These are phyloP conservation scores for Pteromalus puparum DNA, from an alignment of 1,140 invertebrate genomes.

Conservation along the genomic window DNA sequence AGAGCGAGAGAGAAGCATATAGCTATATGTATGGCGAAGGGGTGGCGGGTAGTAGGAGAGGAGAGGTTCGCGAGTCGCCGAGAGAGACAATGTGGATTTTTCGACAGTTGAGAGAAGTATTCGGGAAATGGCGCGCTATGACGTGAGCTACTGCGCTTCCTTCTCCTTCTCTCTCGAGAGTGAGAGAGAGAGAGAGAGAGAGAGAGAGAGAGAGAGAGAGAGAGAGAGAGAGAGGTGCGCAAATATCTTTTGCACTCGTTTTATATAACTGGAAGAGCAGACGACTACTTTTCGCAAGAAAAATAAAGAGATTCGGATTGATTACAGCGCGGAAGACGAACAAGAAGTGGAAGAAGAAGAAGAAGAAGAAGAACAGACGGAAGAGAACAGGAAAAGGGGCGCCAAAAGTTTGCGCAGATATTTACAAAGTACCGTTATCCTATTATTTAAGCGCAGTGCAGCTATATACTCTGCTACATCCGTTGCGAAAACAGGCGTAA, in stretches of 20 bases:
- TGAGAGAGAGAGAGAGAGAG: background rate
- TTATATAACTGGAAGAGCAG: background rate
- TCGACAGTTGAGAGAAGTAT: conserved; percentile 51
- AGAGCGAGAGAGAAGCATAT: background rate
- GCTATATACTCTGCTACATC: background rate
- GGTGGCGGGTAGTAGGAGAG: background rate
- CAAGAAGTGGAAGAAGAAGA: too few species aligned
- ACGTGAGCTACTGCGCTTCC: conserved; percentile 28
- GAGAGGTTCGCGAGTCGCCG: conserved; percentile 5
- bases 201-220: background rate
- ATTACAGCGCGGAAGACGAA: conserved; percentile 7
- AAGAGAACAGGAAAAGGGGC: background rate
- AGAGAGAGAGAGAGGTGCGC: conserved; percentile 17
- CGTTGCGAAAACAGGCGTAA: background rate
- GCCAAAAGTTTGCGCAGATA: background rate
- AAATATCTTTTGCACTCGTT: conserved; percentile 42
- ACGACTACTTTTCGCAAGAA: conserved; percentile 18
- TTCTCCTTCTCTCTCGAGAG: too few species aligned
- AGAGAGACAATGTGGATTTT: conserved; percentile 48
- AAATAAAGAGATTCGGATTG: conserved; percentile 20
- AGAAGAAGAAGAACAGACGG: too few species aligned
- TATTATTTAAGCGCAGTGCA: background rate
- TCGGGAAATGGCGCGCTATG: conserved; percentile 36
- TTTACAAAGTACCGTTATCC: background rate
- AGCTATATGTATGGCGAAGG: background rate